These are phyloP conservation scores for Apotomis betuletana DNA, from an alignment of 2,888 invertebrate species.

Conservation along the genomic window DNA sequence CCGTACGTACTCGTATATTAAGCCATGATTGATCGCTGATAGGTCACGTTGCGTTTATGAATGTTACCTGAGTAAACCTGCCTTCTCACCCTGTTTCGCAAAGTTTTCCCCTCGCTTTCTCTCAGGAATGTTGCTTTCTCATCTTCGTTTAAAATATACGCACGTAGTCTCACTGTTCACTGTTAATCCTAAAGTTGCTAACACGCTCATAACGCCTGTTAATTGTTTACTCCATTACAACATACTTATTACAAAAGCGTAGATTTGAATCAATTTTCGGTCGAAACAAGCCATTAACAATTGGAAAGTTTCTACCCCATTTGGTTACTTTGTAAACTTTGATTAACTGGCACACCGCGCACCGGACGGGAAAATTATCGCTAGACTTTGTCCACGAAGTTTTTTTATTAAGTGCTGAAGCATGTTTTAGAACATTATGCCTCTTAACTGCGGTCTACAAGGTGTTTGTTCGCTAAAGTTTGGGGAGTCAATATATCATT, in stretches of 20 bases:
- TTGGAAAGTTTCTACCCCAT: constrained; percentile 1
- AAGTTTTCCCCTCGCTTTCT: too few species aligned
- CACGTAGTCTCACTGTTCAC: too few species aligned
- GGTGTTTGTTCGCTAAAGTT: constrained; percentile 1
- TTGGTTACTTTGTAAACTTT: background rate
- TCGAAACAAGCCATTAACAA: background rate
- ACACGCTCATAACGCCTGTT: too few species aligned
- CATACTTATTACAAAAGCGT: background rate
- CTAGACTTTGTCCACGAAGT: background rate
- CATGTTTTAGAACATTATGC: constrained; percentile 7
- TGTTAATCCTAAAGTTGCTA: too few species aligned
- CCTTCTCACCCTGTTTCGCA: too few species aligned
- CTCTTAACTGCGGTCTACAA: background rate
- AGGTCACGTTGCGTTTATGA: too few species aligned
- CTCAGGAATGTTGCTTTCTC: too few species aligned
- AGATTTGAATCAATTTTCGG: background rate
- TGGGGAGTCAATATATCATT: background rate
- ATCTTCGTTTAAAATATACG: too few species aligned
- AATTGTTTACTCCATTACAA: too few species aligned
- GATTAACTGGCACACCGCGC: background rate
- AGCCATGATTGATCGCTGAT: too few species aligned
- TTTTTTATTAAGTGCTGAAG: constrained; percentile 1
- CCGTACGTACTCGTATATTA: too few species aligned
- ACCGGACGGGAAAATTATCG: background rate
- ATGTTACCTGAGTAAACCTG: too few species aligned